Evolutionary conservation across 2,888 invertebrate species (phyloP).

Genomic region (Euphydryas editha): DNA sequence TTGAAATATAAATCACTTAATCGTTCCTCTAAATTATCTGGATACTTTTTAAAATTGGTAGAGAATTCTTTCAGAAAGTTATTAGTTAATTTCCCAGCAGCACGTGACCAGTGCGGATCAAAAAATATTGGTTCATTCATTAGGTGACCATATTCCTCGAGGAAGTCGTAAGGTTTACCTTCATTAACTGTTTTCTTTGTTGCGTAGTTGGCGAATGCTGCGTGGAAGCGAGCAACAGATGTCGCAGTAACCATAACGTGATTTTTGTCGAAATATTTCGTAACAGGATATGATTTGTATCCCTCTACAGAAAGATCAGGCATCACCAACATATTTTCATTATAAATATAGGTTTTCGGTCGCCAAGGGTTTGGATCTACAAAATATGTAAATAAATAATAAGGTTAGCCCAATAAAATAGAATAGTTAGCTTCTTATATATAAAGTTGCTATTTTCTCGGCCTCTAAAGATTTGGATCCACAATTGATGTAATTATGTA

Average conservation of each 20-base stretch:
- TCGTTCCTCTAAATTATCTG: constrained; percentile 52
- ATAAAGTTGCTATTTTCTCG: too few species aligned
- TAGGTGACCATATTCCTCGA: constrained; percentile 52
- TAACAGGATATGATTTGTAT: constrained; percentile 50
- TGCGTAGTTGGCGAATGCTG: constrained; percentile 62
- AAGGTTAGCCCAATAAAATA: too few species aligned
- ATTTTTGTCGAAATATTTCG: constrained; percentile 54
- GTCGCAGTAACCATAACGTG: constrained; percentile 54
- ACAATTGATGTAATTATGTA: too few species aligned
- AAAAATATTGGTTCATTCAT: constrained; percentile 56
- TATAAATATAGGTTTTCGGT: constrained; percentile 57
- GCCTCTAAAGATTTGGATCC: too few species aligned
- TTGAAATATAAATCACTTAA: constrained; percentile 51
- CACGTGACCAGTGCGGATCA: constrained; percentile 59
- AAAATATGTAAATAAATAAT: constrained; percentile 18
- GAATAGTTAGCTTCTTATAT: too few species aligned
- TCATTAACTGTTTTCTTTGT: constrained; percentile 47
- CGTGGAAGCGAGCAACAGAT: constrained; percentile 68
- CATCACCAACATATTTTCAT: constrained; percentile 64
- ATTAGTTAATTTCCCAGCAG: constrained; percentile 59
- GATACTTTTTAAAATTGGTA: constrained; percentile 45
- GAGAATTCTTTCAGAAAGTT: constrained; percentile 61
- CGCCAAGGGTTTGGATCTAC: constrained; percentile 62
- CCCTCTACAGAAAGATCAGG: constrained; percentile 64
- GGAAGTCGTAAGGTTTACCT: constrained; percentile 47